Percentiles rank a stretch among this genome's conserved stretches.
These are phyloP conservation scores for Glossosoma conforme DNA, from an alignment of 1,140 invertebrate genomes.

Conservation along the genomic window DNA sequence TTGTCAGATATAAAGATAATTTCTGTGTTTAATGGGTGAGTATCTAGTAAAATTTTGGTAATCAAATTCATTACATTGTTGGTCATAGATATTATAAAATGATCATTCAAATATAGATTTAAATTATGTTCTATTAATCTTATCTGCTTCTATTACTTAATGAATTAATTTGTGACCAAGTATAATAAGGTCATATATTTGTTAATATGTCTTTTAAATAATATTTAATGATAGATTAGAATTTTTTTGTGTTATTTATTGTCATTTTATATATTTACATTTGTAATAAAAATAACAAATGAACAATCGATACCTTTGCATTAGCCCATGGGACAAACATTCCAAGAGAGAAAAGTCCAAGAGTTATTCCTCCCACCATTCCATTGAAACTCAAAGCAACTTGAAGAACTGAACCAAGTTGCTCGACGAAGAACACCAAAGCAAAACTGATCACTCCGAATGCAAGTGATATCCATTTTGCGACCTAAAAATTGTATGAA, in stretches of 20 bases:
- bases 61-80: too few relatives aligned
- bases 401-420: conserved; percentile 75
- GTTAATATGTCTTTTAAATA: neutral
- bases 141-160: too few relatives aligned
- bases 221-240: neutral
- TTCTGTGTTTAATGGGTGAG: too few relatives aligned
- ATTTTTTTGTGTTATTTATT: neutral
- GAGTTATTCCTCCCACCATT: conserved; percentile 79
- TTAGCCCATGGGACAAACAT: conserved; percentile 88
- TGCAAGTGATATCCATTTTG: conserved; percentile 44
- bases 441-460: conserved; percentile 50
- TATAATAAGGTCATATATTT: too few relatives aligned
- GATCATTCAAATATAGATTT: too few relatives aligned
- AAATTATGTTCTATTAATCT: too few relatives aligned
- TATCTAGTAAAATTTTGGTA: too few relatives aligned
- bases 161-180: too few relatives aligned
- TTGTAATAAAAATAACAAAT: neutral
- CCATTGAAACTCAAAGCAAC: conserved; percentile 84
- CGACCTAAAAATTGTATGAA: conserved; percentile 37
- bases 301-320: conserved; percentile 55
- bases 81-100: too few relatives aligned
- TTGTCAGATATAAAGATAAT: too few relatives aligned
- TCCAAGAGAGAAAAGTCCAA: conserved; percentile 81
- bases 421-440: conserved; percentile 72
- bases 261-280: conserved; percentile 5